Conservation (phyloP, 2,888 invertebrate genomes). For the Trissonchulus latispiculum region DNA sequence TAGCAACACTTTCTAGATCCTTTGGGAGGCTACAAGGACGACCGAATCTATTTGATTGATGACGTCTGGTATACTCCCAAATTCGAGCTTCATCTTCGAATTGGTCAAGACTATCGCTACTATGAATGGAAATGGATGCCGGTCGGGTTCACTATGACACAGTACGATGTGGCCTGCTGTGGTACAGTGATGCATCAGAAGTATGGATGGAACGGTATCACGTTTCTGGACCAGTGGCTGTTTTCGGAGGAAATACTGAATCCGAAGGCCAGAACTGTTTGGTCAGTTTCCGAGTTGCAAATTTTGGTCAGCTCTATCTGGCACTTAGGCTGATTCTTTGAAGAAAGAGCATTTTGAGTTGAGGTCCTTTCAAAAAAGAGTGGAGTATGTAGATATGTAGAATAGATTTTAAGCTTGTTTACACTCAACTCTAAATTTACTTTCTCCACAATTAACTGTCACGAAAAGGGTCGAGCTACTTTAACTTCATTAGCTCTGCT, state of each 20-base stretch:
- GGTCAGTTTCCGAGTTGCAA: no score
- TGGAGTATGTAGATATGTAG: no score
- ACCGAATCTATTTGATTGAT: neutral
- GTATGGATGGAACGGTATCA: neutral
- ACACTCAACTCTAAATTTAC: no score
- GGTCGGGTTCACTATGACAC: conserved; percentile 4
- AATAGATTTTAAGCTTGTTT: no score
- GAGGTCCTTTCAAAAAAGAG: no score
- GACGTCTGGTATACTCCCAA: conserved; percentile 3
- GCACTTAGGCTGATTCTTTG: no score
- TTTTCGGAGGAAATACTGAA: neutral
- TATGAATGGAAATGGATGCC: neutral
- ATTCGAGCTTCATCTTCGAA: neutral
- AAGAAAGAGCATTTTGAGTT: no score
- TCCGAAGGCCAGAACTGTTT: neutral
- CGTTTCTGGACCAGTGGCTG: neutral
- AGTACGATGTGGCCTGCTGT: conserved; percentile 1
- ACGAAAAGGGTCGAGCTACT: no score
- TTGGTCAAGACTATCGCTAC: neutral
- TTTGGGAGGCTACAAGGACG: neutral
- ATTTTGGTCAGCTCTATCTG: no score
- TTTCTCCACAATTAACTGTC: no score
- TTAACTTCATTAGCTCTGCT: no score
- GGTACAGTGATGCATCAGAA: neutral
- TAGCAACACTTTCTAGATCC: neutral